Percentiles rank a stretch among this genome's conserved stretches.
These are phyloP conservation scores for Pithecia hirsuta DNA, from an alignment of 2,797 vertebrate species.

Conservation along the genomic window DNA sequence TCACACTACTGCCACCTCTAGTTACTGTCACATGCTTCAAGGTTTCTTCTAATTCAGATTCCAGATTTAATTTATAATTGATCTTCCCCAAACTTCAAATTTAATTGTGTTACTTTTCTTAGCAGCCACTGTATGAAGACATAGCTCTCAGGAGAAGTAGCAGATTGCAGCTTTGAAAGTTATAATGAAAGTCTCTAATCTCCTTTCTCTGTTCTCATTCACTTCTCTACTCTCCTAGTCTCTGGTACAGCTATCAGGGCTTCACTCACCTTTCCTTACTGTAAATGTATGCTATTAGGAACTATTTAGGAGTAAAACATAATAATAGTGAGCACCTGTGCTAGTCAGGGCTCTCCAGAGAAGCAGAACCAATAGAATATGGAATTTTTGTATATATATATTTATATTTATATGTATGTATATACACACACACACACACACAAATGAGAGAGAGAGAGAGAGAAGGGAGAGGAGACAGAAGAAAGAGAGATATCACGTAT, in stretches of 20 bases:
- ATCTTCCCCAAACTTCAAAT: not conserved
- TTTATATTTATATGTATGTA: no score
- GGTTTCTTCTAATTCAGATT: conserved; percentile 11
- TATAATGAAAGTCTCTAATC: not conserved
- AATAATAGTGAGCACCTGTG: not conserved
- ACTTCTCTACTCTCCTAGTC: not conserved
- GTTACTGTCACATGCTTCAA: not conserved
- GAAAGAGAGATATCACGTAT: not conserved
- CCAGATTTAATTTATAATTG: not conserved
- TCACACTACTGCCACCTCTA: not conserved
- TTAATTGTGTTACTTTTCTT: not conserved
- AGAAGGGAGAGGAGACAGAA: accelerated
- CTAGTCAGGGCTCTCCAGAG: not conserved
- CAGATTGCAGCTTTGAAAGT: not conserved
- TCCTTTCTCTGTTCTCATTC: not conserved
- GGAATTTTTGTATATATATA: not conserved
- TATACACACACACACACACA: not conserved
- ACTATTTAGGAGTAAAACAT: not conserved
- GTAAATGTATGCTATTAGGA: not conserved
- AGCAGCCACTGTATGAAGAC: not conserved
- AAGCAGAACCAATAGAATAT: not conserved
- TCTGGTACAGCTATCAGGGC: not conserved
- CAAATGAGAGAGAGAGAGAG: no score
- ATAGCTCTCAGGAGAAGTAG: not conserved
- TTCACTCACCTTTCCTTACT: not conserved